Evolutionary conservation across 2,888 invertebrate species (phyloP).

Genomic region (Phortica magna): DNA sequence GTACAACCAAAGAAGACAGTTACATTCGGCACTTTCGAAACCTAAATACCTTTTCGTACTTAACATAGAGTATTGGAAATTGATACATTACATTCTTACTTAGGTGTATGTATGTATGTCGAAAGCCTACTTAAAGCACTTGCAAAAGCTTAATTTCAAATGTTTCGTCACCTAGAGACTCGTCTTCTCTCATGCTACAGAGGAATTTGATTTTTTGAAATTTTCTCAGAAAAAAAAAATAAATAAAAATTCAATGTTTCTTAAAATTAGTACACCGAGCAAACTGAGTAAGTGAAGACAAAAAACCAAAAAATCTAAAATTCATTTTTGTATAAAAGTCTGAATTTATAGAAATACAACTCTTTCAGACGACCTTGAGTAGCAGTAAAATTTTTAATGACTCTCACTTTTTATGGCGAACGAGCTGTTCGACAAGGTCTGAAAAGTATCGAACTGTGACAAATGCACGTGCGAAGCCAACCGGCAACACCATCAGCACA

Average conservation of each 20-base stretch:
- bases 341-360: constrained; percentile 62
- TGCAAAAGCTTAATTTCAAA: too few relatives aligned
- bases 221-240: too few relatives aligned
- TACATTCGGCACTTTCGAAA: too few relatives aligned
- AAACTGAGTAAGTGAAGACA: constrained; percentile 35
- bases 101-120: too few relatives aligned
- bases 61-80: too few relatives aligned
- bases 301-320: constrained; percentile 10
- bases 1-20: too few relatives aligned
- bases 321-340: constrained; percentile 22
- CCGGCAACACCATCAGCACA: background rate
- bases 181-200: background rate
- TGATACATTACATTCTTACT: too few relatives aligned
- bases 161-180: background rate
- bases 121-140: too few relatives aligned
- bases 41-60: too few relatives aligned
- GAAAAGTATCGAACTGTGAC: constrained; percentile 57
- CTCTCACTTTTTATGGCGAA: constrained; percentile 76
- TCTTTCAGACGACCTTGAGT: constrained; percentile 75
- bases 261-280: background rate
- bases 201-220: background rate
- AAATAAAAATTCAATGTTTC: too few relatives aligned
- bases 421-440: constrained; percentile 49
- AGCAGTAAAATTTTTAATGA: constrained; percentile 77
- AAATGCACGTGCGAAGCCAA: constrained; percentile 26